These are phyloP conservation scores for Apaloderma vittatum DNA, from an alignment of 2,113 vertebrate genomes.

Conservation along the genomic window DNA sequence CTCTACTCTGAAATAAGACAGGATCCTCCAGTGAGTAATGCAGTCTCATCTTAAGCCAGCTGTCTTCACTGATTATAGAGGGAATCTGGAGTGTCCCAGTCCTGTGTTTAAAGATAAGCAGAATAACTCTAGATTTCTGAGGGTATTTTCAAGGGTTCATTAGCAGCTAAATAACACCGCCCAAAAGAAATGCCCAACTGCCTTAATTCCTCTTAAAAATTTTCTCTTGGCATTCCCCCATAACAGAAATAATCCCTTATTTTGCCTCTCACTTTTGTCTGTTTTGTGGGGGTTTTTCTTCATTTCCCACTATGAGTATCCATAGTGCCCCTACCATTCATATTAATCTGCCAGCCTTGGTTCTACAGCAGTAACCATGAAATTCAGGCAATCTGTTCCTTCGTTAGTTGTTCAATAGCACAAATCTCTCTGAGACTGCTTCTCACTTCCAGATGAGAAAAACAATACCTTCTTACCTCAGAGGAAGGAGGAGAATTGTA, in stretches of 20 bases:
- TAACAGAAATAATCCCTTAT: background rate
- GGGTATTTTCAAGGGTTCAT: background rate
- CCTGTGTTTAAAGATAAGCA: background rate
- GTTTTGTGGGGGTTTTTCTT: background rate
- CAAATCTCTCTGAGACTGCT: background rate
- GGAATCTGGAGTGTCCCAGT: background rate
- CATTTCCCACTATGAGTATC: background rate
- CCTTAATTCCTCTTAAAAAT: background rate
- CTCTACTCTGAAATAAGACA: background rate
- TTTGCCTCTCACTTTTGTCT: background rate
- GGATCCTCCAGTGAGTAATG: background rate
- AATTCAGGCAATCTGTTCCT: background rate
- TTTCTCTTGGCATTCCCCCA: background rate
- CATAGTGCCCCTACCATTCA: rapidly evolving
- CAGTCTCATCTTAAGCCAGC: background rate
- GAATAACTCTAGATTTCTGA: background rate
- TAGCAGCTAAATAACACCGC: background rate
- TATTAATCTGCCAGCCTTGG: background rate
- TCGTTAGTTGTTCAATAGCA: background rate
- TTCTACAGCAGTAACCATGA: background rate
- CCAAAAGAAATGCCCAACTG: background rate
- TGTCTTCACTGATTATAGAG: background rate
- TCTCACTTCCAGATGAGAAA: background rate
- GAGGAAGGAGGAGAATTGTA: background rate
- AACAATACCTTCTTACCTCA: background rate